Evolutionary conservation across 2,888 invertebrate genomes (phyloP), one percentile per base, ranked within the genome.

Genomic region (Pheosia tremula): DNA sequence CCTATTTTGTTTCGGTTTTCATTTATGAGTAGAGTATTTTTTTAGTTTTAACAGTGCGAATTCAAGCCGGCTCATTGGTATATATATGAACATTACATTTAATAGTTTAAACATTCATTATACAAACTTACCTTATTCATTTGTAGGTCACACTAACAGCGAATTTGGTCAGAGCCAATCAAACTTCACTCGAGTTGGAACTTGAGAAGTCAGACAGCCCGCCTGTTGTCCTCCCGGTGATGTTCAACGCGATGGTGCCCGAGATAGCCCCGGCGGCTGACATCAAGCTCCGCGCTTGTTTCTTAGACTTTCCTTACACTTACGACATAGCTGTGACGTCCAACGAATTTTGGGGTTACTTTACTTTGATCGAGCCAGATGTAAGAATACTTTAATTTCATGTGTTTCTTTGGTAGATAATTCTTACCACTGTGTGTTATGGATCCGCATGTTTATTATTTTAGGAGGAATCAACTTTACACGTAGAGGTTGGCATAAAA

Each of bases 191-290:
- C 6, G 91, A 94, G 66, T 81, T 95, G 37, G 92, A 94, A 62
- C 86, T 96, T 78, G 95, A 95, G 82, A 94, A 95, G 62, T 94
- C 95, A 0, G 94, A 94, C 60, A 92, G 94, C 60, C 92, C 95
- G 43, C 93, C 94, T 0, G 85, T 95, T 54, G 78, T 85, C 0
- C 74, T 96, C 24, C 94, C 95, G 0, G 85, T 96, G 5, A 86
- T 77, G 36, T 95, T 93, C 74, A 84, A 89, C 54, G 95, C 95
- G 0, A 83, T 84, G 69, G 89, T 94, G 4, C 95, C 96, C 0
- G 69, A 82, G 7, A 84, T 96, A 6, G 77, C 79, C 7, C 84
- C 85, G 0, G 95, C 95, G 0, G 74, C 86, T 0, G 94, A 95
- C 55, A 90, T 96, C 9, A 87, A 86, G 24, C 80, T 95, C 53